phyloP scores from a whole-genome alignment of 1,140 invertebrate species.

The Pectinophora gossypiella region DNA sequence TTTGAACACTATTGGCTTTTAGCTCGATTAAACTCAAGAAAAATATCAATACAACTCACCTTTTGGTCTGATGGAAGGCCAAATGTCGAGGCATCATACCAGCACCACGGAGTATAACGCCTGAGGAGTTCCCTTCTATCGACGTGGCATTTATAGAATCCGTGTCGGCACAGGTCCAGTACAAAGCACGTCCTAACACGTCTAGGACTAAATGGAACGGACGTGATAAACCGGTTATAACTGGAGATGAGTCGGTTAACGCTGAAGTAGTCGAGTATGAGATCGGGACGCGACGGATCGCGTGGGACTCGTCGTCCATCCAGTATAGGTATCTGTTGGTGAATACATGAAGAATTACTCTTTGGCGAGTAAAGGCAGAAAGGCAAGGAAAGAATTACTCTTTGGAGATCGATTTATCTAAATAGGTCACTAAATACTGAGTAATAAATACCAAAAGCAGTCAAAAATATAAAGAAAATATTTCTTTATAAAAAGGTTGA shows the following conservation, averaged over 20 bases:
- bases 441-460: too few relatives aligned
- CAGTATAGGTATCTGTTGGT: conserved; percentile 49
- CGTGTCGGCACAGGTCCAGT: conserved; percentile 89
- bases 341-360: too few relatives aligned
- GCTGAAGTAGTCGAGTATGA: conserved; percentile 64
- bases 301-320: conserved; percentile 87
- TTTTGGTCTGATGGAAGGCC: conserved; percentile 87
- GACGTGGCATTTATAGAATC: conserved; percentile 94
- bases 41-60: too few relatives aligned
- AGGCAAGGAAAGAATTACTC: not conserved
- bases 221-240: conserved; percentile 75
- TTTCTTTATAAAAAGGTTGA: too few relatives aligned
- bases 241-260: conserved; percentile 73
- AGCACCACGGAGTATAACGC: conserved; percentile 84
- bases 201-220: conserved; percentile 93
- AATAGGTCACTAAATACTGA: too few relatives aligned
- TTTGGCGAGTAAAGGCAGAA: too few relatives aligned
- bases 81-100: conserved; percentile 88
- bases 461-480: too few relatives aligned
- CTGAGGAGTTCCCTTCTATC: conserved; percentile 65
- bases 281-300: conserved; percentile 84
- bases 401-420: too few relatives aligned
- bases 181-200: conserved; percentile 86
- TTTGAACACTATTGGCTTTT: too few relatives aligned
- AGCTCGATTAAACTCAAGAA: too few relatives aligned